A percentile compares a stretch with the other conserved stretches of the same genome.
phyloP scores from a whole-genome alignment of 2,888 invertebrate species.

The Holacanthella duospinosa region DNA sequence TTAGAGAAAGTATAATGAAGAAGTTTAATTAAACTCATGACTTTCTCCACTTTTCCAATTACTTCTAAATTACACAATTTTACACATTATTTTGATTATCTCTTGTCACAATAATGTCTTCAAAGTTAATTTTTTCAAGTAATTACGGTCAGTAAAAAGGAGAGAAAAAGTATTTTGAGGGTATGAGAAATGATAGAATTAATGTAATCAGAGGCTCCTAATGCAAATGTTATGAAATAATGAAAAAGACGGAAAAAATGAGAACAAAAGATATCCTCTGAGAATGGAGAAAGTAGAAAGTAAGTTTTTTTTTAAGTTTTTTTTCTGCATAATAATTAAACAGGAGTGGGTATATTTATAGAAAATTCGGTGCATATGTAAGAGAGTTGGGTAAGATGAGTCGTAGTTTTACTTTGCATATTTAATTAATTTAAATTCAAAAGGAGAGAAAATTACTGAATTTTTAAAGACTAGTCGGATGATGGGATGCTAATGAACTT shows the following conservation, averaged over 20 bases:
- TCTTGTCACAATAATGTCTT: too few relatives aligned
- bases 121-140: too few relatives aligned
- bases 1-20: background rate
- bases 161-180: too few relatives aligned
- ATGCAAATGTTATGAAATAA: background rate
- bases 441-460: background rate
- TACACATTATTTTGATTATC: too few relatives aligned
- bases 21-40: background rate
- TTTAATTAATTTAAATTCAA: background rate
- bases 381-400: too few relatives aligned
- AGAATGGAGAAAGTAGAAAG: too few relatives aligned
- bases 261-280: background rate
- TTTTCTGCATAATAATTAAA: background rate
- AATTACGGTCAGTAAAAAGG: too few relatives aligned
- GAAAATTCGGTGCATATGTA: too few relatives aligned
- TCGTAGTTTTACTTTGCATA: background rate
- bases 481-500: background rate
- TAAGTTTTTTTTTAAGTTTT: too few relatives aligned
- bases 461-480: too few relatives aligned
- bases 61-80: background rate
- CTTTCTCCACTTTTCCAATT: background rate
- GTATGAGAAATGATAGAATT: too few relatives aligned
- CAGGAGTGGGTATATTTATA: too few relatives aligned
- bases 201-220: background rate
- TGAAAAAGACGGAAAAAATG: background rate